Evolutionary conservation across 2,888 invertebrate genomes (phyloP).

Genomic region (Cryptocheilus praepositus): DNA sequence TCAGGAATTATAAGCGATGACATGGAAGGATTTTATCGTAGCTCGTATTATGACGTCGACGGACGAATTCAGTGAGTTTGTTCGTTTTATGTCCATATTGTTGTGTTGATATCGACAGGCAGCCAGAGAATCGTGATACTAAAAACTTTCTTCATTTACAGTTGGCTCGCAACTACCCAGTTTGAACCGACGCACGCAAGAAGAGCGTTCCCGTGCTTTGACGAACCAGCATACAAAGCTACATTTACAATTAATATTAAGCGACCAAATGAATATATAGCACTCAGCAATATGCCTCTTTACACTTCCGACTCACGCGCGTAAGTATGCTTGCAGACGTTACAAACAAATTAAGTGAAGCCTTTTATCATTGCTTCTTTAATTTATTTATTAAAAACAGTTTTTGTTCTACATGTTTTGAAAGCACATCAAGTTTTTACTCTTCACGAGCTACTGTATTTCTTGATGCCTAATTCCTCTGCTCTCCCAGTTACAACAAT

Average conservation of each 20-base stretch:
- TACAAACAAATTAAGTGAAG: no score
- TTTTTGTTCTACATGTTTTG: no score
- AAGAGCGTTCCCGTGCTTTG: slow-evolving; percentile 86
- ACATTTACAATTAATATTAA: slow-evolving; percentile 58
- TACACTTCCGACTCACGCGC: neutral
- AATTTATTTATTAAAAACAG: no score
- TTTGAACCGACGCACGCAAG: slow-evolving; percentile 83
- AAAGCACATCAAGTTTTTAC: no score
- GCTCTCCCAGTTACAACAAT: no score
- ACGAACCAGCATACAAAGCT: slow-evolving; percentile 77
- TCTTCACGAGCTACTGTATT: no score
- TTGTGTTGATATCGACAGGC: neutral
- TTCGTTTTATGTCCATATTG: no score
- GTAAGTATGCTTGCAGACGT: slow-evolving; percentile 44
- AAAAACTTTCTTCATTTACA: slow-evolving; percentile 44
- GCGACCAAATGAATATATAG: slow-evolving; percentile 45
- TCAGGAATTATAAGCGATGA: slow-evolving; percentile 77
- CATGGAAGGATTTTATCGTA: slow-evolving; percentile 81
- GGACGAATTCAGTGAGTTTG: slow-evolving; percentile 75
- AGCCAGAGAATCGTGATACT: no score
- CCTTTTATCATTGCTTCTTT: no score
- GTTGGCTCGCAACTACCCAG: slow-evolving; percentile 81
- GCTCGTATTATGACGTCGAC: slow-evolving; percentile 75
- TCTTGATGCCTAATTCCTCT: no score
- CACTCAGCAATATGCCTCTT: slow-evolving; percentile 62